Evolutionary conservation across 2,888 invertebrate species (phyloP).

Genomic region (Synergus itoensis): DNA sequence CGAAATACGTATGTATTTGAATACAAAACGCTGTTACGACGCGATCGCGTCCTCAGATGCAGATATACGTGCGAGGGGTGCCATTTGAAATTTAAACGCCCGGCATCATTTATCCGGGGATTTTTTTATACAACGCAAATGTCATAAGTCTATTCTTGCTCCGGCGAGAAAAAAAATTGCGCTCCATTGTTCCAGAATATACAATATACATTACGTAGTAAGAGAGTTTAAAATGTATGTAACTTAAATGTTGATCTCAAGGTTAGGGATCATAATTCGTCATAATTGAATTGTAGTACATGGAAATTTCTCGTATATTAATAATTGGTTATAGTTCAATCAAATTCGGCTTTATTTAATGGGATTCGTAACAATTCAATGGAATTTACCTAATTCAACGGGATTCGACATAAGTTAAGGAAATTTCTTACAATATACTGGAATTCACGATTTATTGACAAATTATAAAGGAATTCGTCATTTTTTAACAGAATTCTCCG

Average conservation of each 20-base stretch:
- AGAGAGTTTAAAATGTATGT: not conserved
- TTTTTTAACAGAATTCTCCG: no score
- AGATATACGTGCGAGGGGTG: not conserved
- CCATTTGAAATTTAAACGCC: conserved; percentile 38
- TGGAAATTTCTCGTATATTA: no score
- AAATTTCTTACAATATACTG: no score
- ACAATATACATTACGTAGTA: no score
- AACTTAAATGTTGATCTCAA: not conserved
- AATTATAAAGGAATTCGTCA: no score
- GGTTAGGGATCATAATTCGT: not conserved
- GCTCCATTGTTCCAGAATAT: conserved; percentile 12
- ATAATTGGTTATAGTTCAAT: no score
- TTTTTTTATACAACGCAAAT: conserved; percentile 4
- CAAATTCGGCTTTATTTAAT: no score
- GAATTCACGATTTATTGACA: no score
- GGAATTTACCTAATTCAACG: no score
- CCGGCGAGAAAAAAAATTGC: not conserved
- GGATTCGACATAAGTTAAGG: no score
- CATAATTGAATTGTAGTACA: no score
- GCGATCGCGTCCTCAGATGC: not conserved
- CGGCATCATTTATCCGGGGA: conserved; percentile 20
- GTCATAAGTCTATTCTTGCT: conserved; percentile 38
- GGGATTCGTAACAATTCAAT: no score
- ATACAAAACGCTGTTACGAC: conserved; percentile 29
- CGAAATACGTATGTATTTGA: conserved; percentile 28